Evolutionary conservation across 2,797 vertebrate species (phyloP).

Genomic region (Tamandua tetradactyla): DNA sequence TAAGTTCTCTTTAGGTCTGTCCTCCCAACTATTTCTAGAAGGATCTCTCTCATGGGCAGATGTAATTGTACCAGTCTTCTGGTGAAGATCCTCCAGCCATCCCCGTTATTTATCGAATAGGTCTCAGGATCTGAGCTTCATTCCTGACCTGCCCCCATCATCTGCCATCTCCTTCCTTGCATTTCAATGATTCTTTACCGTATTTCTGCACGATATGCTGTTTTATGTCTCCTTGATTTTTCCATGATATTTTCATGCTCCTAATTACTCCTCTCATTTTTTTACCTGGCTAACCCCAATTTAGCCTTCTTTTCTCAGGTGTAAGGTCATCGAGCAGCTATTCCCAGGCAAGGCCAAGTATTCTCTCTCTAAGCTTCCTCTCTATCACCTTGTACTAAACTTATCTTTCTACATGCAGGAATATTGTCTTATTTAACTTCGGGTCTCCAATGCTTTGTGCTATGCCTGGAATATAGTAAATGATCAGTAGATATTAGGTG

Average conservation of each 20-base stretch:
- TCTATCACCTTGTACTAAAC: not conserved
- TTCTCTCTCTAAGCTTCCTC: not conserved
- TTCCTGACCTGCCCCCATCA: not conserved
- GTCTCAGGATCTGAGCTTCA: too few species aligned
- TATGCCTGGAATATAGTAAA: not conserved
- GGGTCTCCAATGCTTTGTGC: not conserved
- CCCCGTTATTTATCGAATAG: not conserved
- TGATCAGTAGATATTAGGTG: not conserved
- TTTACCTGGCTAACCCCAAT: not conserved
- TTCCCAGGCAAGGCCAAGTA: not conserved
- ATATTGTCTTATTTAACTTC: not conserved
- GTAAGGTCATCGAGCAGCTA: not conserved
- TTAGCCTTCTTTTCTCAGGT: not conserved
- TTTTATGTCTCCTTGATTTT: not conserved
- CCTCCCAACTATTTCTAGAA: not conserved
- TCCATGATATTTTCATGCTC: too few species aligned
- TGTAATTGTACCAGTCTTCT: not conserved
- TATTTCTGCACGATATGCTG: rapidly evolving
- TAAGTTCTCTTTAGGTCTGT: not conserved
- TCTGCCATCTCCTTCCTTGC: not conserved
- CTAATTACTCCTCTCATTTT: not conserved
- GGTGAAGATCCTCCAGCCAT: not conserved
- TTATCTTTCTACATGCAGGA: not conserved
- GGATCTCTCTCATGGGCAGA: not conserved
- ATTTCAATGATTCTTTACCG: not conserved